Evolutionary conservation across 1,140 invertebrate species (phyloP).

Genomic region (Pogonus chalceus): DNA sequence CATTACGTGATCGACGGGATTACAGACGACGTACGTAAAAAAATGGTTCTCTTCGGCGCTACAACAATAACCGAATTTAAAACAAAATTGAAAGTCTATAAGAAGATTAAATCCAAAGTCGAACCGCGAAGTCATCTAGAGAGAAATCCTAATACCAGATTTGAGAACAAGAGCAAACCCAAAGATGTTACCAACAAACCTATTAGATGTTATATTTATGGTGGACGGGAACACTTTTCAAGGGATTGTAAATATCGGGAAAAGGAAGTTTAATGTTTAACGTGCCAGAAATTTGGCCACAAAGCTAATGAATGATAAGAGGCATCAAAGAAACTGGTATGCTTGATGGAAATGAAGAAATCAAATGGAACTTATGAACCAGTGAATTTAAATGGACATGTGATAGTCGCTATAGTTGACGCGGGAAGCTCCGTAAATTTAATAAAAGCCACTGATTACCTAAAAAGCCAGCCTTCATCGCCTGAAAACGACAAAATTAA

Average conservation of each 20-base stretch:
- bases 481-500: neutral
- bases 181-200: too few species aligned
- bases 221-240: conserved; percentile 5
- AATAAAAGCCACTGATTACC: neutral
- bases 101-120: conserved; percentile 3
- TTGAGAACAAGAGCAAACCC: too few species aligned
- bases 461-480: neutral
- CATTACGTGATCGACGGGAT: too few species aligned
- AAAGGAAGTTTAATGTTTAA: conserved; percentile 12
- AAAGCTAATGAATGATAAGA: neutral
- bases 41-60: too few species aligned
- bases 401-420: too few species aligned
- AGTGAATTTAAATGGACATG: neutral
- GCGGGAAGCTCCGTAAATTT: too few species aligned
- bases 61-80: conserved; percentile 14
- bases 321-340: neutral
- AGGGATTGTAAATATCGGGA: conserved; percentile 8
- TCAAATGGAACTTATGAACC: neutral
- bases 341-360: neutral
- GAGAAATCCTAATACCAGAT: too few species aligned
- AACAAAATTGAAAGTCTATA: conserved; percentile 12
- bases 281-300: conserved; percentile 7
- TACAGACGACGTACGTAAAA: too few species aligned
- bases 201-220: conserved; percentile 11
- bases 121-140: too few species aligned